Conservation (phyloP, 2,113 vertebrate species). For the Microcebus tavaratra region DNA sequence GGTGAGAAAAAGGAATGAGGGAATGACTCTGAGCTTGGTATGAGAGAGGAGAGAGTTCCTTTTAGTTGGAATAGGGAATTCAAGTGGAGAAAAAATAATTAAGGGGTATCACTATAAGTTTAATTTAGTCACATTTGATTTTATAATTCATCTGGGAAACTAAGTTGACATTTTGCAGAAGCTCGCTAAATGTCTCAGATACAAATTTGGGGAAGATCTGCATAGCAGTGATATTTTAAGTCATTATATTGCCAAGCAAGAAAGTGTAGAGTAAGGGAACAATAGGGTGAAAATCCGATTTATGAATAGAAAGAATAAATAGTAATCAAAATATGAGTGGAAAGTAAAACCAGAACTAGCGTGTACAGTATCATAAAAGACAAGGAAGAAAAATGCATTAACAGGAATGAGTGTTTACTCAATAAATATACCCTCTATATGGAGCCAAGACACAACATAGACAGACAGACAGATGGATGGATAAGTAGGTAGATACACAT, state of each 20-base stretch:
- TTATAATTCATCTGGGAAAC: constrained; percentile 31
- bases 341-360: neutral
- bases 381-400: neutral
- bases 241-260: neutral
- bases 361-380: neutral
- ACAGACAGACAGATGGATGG: neutral
- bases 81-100: neutral
- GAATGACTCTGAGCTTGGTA: neutral
- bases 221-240: neutral
- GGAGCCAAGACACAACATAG: neutral
- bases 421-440: neutral
- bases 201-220: neutral
- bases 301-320: neutral
- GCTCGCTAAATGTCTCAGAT: neutral
- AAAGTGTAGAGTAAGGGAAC: neutral
- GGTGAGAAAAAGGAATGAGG: neutral
- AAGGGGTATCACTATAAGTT: neutral
- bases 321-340: neutral
- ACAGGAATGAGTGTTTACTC: neutral
- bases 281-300: neutral
- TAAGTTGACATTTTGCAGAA: neutral
- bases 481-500: neutral
- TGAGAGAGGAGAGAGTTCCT: neutral
- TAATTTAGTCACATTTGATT: neutral
- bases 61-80: neutral